Evolutionary conservation across 2,888 invertebrate species (phyloP), one percentile per base, ranked within the genome.

Genomic region (Lasioglossum zephyrum): DNA sequence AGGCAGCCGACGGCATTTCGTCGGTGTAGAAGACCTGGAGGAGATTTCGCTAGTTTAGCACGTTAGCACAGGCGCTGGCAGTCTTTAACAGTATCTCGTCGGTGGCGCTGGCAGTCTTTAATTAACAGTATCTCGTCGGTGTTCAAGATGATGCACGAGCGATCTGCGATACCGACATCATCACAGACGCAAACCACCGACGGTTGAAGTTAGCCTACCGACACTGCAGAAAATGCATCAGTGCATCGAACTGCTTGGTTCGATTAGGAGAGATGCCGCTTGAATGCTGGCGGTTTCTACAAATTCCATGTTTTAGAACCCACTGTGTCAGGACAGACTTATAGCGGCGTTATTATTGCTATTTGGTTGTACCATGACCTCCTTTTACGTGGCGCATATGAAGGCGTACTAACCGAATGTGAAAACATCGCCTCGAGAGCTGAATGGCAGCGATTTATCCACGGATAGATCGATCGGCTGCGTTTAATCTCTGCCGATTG

Each of bases 351-450:
- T 92, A 93, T 94, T 94, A 94, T 93, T 93, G 91, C 93, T 93
- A 93, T 94, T 94, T 92, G 90, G 92, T 94, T 94, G 93, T 92
- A 94, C 93, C 94, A 93, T 94, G 94, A 94, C 94, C 94, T 93
- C 94, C 93, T 94, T 94, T 93, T 93, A 91, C 93, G 90, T 89
- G 89, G 91, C 87, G 90, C 90, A 92, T 92, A 93, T 93, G 92
- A 92, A 89, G 91, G 86, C 91, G 89, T 94, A 94, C 94, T 94
- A 94, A 93, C 93, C 93, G 91, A 90, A 87, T 92, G 89, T 90
- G 92, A 95, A 94, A 95, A 95, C 94, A 94, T 94, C 90, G 92
- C 87, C 91, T 90, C 90, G 89, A 91, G 91, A 92, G 91, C 88
- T 87, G 81, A 88, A 76, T 81, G 84, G 87, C 87, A 84, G 87